Percentiles rank a stretch among this genome's conserved stretches.
Evolutionary conservation across 2,113 vertebrate genomes (phyloP).

Genomic region (Pteronura brasiliensis): DNA sequence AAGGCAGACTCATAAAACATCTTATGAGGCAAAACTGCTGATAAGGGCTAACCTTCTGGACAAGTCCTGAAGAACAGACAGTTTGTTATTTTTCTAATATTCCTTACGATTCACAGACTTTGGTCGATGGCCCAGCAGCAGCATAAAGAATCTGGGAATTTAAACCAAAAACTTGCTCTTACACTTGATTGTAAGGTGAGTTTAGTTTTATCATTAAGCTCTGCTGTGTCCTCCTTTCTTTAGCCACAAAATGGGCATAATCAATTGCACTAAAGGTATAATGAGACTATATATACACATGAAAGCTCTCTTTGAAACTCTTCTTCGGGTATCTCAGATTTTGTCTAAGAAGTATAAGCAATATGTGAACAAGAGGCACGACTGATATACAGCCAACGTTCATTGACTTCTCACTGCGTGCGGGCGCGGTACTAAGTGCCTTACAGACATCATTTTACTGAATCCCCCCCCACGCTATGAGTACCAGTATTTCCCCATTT

Average conservation of each 20-base stretch:
- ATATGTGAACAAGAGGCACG: neutral
- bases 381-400: no score
- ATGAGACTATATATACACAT: neutral
- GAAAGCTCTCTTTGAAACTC: neutral
- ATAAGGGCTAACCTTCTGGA: slow-evolving; percentile 33
- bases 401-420: accelerated
- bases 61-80: neutral
- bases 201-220: neutral
- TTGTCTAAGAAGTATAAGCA: neutral
- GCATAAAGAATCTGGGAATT: neutral
- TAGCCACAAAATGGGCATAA: neutral
- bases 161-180: neutral
- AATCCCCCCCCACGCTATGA: neutral
- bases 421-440: neutral
- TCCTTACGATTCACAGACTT: neutral
- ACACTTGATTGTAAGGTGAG: neutral
- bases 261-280: neutral
- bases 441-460: neutral
- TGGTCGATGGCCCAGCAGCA: neutral
- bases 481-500: neutral
- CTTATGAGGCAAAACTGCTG: neutral
- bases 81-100: neutral
- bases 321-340: neutral
- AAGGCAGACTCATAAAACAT: slow-evolving; percentile 30
- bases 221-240: neutral